Percentiles rank a stretch among this genome's conserved stretches.
phyloP scores from a whole-genome alignment of 2,888 invertebrate genomes.

The Malacosoma neustria region DNA sequence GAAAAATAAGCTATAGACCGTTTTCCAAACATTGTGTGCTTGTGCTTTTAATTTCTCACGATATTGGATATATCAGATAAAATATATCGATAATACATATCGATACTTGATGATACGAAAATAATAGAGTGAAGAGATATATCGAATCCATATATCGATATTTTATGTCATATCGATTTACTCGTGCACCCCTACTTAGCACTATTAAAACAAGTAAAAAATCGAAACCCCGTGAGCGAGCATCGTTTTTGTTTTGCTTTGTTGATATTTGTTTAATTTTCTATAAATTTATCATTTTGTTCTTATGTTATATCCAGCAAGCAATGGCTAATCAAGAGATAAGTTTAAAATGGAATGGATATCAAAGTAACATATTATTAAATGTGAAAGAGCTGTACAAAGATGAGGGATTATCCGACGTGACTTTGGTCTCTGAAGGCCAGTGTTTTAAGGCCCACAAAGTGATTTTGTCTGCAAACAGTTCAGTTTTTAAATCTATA shows the following conservation, averaged over 20 bases:
- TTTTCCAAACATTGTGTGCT: too few species aligned
- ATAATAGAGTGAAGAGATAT: too few species aligned
- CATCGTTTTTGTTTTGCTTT: constrained; percentile 21
- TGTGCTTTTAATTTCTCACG: too few species aligned
- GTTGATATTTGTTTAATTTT: constrained; percentile 22
- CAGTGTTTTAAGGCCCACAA: constrained; percentile 80
- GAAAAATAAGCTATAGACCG: too few species aligned
- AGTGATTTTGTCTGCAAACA: constrained; percentile 80
- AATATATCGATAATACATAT: too few species aligned
- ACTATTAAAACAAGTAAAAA: too few species aligned
- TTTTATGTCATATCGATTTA: too few species aligned
- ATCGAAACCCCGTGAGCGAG: too few species aligned
- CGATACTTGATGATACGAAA: too few species aligned
- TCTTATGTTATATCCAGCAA: not conserved
- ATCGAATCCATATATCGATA: too few species aligned
- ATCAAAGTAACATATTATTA: constrained; percentile 77
- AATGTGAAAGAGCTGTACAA: constrained; percentile 78
- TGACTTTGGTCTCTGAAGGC: constrained; percentile 79
- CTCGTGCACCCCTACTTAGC: not conserved
- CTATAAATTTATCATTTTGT: constrained; percentile 10
- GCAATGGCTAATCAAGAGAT: constrained; percentile 74
- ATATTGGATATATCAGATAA: too few species aligned
- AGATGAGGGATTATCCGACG: constrained; percentile 79
- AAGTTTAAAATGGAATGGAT: constrained; percentile 82
- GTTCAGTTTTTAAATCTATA: constrained; percentile 78